phyloP scores from a whole-genome alignment of 2,113 vertebrate genomes.

The Otocyon megalotis region DNA sequence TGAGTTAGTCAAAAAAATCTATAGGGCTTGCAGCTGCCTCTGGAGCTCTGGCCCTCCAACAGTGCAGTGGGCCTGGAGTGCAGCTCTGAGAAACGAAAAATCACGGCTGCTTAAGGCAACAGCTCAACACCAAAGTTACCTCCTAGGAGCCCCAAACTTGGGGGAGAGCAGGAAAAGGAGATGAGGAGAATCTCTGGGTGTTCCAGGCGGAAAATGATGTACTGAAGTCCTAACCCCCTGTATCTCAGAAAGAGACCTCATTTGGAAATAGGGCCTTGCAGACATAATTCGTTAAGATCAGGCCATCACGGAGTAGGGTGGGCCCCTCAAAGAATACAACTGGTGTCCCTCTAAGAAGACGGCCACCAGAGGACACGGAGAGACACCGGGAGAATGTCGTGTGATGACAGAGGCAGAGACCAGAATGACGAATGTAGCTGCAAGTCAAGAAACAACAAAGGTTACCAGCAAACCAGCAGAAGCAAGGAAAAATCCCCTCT shows the following conservation, averaged over 20 bases:
- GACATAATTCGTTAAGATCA: neutral
- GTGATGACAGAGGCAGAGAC: neutral
- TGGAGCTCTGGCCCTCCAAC: neutral
- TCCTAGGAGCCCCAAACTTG: neutral
- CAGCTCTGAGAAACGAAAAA: neutral
- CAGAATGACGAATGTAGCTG: no score
- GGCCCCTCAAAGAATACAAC: neutral
- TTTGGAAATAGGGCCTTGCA: neutral
- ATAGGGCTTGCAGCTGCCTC: neutral
- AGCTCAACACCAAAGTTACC: neutral
- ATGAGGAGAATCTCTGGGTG: neutral
- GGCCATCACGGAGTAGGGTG: accelerated
- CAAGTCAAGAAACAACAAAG: neutral
- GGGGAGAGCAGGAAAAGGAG: neutral
- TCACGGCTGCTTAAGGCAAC: neutral
- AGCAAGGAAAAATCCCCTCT: neutral
- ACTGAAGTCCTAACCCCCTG: neutral
- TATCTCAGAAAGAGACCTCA: neutral
- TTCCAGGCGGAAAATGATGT: no score
- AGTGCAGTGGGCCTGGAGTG: accelerated
- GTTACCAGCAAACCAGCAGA: neutral
- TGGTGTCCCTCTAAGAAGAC: neutral
- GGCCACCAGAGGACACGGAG: neutral
- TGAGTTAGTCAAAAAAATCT: neutral
- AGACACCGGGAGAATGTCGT: accelerated